phyloP scores from a whole-genome alignment of 2,797 vertebrate genomes.

The Sphenopsis melanotis region DNA sequence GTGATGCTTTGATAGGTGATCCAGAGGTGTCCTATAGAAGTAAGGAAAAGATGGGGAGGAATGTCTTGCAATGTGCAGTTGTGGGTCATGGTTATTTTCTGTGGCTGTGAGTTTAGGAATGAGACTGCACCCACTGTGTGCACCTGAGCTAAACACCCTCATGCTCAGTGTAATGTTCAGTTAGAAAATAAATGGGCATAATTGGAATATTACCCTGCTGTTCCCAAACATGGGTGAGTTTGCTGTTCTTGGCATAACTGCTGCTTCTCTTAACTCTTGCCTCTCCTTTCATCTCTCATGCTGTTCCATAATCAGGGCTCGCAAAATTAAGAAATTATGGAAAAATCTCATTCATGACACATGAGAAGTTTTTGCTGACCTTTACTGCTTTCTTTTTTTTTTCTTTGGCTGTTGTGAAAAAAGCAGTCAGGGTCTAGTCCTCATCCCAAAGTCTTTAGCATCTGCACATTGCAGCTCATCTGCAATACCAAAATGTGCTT shows the following conservation, averaged over 20 bases:
- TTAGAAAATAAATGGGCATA: neutral
- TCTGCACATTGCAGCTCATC: neutral
- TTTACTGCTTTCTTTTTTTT: neutral
- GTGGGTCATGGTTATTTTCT: neutral
- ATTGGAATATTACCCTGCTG: neutral
- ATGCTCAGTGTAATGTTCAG: neutral
- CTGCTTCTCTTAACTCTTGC: neutral
- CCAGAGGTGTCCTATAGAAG: neutral
- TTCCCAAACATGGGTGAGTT: neutral
- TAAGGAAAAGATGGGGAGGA: neutral
- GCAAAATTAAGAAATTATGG: neutral
- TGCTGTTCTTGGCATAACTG: neutral
- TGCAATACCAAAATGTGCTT: neutral
- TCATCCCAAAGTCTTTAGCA: neutral
- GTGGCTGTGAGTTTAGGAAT: neutral
- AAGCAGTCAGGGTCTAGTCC: neutral
- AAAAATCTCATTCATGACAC: neutral
- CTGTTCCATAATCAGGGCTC: neutral
- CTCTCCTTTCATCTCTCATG: neutral
- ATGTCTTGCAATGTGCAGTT: neutral
- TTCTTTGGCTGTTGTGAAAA: neutral
- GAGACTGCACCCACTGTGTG: neutral
- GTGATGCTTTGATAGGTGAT: neutral
- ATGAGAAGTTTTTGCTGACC: neutral
- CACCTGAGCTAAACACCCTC: neutral